A percentile compares a stretch with the other conserved stretches of the same genome.
Conservation (phyloP, 1,140 invertebrate species). For the Oryctes rhinoceros region DNA sequence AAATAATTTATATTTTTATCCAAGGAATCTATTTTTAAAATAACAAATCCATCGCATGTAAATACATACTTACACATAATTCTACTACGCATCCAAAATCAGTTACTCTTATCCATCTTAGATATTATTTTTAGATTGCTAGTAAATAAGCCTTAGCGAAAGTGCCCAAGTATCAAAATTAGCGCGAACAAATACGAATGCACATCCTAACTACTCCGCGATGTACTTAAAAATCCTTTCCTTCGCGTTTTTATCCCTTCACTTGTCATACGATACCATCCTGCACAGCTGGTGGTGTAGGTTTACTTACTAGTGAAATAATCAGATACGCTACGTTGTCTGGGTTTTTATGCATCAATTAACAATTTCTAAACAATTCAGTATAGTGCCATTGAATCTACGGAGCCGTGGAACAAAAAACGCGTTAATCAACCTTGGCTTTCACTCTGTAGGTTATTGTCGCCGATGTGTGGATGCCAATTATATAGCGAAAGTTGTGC, state of each 20-base stretch:
- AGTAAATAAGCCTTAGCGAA: too few species aligned
- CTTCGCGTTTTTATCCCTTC: conserved; percentile 9
- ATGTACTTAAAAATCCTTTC: too few species aligned
- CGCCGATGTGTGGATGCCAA: neutral
- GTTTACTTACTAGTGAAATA: conserved; percentile 7
- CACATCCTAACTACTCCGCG: too few species aligned
- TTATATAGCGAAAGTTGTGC: conserved; percentile 23
- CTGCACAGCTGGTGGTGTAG: conserved; percentile 23
- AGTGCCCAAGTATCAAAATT: too few species aligned
- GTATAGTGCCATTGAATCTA: conserved; percentile 2
- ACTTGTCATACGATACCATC: conserved; percentile 7
- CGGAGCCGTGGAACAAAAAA: neutral
- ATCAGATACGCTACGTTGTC: conserved; percentile 7
- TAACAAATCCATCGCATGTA: too few species aligned
- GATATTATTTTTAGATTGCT: too few species aligned
- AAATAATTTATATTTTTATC: too few species aligned
- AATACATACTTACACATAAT: too few species aligned
- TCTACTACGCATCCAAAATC: too few species aligned
- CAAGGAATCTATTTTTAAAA: too few species aligned
- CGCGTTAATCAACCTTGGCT: conserved; percentile 25
- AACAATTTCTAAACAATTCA: conserved; percentile 26
- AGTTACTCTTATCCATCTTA: too few species aligned
- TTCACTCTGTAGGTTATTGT: conserved; percentile 27
- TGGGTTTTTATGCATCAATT: conserved; percentile 13
- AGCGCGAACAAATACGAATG: too few species aligned